Conservation (phyloP, 2,113 vertebrate genomes). For the Lepidothrix coronata region DNA sequence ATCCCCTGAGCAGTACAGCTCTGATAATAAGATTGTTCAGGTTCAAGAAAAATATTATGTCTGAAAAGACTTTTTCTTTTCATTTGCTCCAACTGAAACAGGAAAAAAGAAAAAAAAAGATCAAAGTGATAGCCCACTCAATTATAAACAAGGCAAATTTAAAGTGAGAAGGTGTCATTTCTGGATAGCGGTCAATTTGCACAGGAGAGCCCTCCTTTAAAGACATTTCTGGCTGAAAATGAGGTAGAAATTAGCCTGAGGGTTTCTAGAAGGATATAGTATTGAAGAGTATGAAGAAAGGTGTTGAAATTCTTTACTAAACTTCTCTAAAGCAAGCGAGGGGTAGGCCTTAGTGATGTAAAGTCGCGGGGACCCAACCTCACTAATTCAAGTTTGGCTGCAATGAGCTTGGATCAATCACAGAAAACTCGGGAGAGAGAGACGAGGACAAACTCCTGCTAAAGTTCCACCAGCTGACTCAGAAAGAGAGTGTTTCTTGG, state of each 20-base stretch:
- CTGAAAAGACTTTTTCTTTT: conserved; percentile 39
- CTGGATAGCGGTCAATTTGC: neutral
- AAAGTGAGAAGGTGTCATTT: conserved; percentile 41
- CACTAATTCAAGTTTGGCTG: neutral
- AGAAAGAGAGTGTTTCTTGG: neutral
- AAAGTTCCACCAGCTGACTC: neutral
- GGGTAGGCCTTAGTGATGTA: neutral
- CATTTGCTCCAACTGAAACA: conserved; percentile 26
- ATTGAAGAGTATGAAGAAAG: neutral
- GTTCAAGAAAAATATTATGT: conserved; percentile 61
- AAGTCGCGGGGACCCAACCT: neutral
- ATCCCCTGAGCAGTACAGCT: conserved; percentile 34
- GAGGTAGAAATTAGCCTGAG: neutral
- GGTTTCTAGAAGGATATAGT: neutral
- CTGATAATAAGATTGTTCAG: conserved; percentile 49
- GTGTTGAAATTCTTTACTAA: neutral
- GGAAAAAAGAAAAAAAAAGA: conserved; percentile 48
- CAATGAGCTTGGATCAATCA: neutral
- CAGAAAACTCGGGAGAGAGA: neutral
- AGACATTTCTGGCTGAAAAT: neutral
- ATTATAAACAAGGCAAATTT: conserved; percentile 61
- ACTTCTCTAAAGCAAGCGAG: neutral
- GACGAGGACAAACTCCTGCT: neutral
- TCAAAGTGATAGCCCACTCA: conserved; percentile 58
- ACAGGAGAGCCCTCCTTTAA: neutral